Conservation (phyloP, 2,888 invertebrate species). For the Mythimna vitellina region DNA sequence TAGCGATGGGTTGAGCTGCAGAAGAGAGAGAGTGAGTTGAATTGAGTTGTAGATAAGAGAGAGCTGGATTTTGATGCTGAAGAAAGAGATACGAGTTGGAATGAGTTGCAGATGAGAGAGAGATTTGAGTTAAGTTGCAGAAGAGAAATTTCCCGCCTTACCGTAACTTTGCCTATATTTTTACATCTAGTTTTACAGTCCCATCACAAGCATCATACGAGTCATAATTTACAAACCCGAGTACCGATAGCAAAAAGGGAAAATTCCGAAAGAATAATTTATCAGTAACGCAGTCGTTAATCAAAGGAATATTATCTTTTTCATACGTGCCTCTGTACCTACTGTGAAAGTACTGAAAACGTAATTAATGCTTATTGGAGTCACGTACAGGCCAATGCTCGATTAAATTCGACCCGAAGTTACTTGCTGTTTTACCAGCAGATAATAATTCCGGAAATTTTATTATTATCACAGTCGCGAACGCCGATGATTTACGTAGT, state of each 20-base stretch:
- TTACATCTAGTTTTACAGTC: background rate
- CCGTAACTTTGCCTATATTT: background rate
- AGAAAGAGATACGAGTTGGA: too few species aligned
- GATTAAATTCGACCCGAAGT: slow-evolving; percentile 59
- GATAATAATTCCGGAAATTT: slow-evolving; percentile 22
- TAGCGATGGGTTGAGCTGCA: too few species aligned
- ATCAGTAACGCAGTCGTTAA: slow-evolving; percentile 64
- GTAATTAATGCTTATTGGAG: slow-evolving; percentile 77
- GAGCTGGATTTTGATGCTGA: too few species aligned
- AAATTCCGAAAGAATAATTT: slow-evolving; percentile 52
- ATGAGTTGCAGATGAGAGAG: too few species aligned
- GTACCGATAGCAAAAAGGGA: slow-evolving; percentile 16
- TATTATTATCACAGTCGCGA: background rate
- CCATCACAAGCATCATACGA: slow-evolving; percentile 18
- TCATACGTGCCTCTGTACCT: slow-evolving; percentile 66
- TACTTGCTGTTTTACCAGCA: slow-evolving; percentile 45
- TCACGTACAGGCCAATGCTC: slow-evolving; percentile 63
- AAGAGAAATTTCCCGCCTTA: background rate
- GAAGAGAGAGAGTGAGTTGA: too few species aligned
- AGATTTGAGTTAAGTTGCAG: too few species aligned
- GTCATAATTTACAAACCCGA: slow-evolving; percentile 19
- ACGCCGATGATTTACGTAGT: background rate
- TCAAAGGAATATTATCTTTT: slow-evolving; percentile 72
- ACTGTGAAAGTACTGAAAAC: slow-evolving; percentile 67
- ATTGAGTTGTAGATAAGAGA: too few species aligned